Conservation (phyloP, 1,140 invertebrate species). For the Megalonaias nervosa region DNA sequence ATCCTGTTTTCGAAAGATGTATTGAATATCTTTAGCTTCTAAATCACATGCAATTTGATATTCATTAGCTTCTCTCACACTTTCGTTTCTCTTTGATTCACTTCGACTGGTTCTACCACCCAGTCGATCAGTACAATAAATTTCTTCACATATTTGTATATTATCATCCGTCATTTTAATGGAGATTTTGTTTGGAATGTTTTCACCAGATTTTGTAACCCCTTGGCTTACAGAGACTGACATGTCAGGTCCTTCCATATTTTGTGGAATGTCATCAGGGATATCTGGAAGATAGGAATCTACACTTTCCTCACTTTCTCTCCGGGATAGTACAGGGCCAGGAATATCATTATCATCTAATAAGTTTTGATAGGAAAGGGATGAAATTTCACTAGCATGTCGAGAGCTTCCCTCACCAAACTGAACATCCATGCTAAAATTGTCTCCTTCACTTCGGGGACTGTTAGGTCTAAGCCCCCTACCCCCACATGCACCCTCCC, state of each 20-base stretch:
- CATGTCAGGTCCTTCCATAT: slow-evolving; percentile 48
- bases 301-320: slow-evolving; percentile 64
- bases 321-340: slow-evolving; percentile 49
- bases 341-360: slow-evolving; percentile 58
- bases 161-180: slow-evolving; percentile 21
- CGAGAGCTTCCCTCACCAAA: slow-evolving; percentile 65
- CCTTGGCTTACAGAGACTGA: slow-evolving; percentile 42
- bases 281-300: slow-evolving; percentile 61
- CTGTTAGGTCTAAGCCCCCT: slow-evolving; percentile 35
- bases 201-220: slow-evolving; percentile 47
- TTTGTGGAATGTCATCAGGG: slow-evolving; percentile 48
- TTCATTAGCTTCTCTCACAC: slow-evolving; percentile 26
- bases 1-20: slow-evolving; percentile 37
- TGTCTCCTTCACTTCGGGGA: slow-evolving; percentile 53
- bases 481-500: slow-evolving; percentile 49
- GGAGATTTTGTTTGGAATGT: slow-evolving; percentile 34
- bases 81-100: slow-evolving; percentile 15
- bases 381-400: slow-evolving; percentile 68
- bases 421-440: slow-evolving; percentile 66
- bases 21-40: slow-evolving; percentile 26
- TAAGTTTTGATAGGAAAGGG: slow-evolving; percentile 66
- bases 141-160: slow-evolving; percentile 24
- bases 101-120: slow-evolving; percentile 22
- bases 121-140: slow-evolving; percentile 31
- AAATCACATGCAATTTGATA: slow-evolving; percentile 25